Evolutionary conservation across 2,797 vertebrate species (phyloP).

Genomic region (Urosaurus nigricauda): DNA sequence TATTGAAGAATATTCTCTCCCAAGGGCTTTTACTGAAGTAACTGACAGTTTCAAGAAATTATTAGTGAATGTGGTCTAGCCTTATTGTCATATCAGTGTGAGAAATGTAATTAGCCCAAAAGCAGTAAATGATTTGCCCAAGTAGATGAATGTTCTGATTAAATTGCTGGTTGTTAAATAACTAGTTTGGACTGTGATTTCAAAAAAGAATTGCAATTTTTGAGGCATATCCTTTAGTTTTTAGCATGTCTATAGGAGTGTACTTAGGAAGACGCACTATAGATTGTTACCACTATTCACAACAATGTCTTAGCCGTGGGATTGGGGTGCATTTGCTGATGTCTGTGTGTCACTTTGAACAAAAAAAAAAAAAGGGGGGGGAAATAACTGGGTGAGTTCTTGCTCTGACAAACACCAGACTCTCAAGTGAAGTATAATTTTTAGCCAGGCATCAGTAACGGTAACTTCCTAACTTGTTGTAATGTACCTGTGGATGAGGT

Average conservation of each 20-base stretch:
- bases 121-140: neutral
- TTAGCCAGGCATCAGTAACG: conserved; percentile 36
- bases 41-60: neutral
- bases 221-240: neutral
- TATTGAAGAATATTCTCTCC: neutral
- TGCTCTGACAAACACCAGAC: conserved; percentile 61
- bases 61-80: neutral
- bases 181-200: neutral
- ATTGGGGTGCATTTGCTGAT: neutral
- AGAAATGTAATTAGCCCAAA: neutral
- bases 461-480: conserved; percentile 23
- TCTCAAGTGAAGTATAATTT: conserved; percentile 49
- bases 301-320: neutral
- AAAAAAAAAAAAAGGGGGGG: neutral
- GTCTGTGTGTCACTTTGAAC: neutral
- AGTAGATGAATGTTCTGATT: neutral
- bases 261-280: no score
- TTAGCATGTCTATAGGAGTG: neutral
- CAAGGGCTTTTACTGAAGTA: neutral
- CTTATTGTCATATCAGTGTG: neutral
- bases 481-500: no score
- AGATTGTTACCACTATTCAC: neutral
- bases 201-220: neutral
- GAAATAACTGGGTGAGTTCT: conserved; percentile 13
- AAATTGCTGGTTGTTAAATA: neutral